Base-by-base conservation (phyloP, 2,113 vertebrate genomes). In the Paralichthys olivaceus region DNA sequence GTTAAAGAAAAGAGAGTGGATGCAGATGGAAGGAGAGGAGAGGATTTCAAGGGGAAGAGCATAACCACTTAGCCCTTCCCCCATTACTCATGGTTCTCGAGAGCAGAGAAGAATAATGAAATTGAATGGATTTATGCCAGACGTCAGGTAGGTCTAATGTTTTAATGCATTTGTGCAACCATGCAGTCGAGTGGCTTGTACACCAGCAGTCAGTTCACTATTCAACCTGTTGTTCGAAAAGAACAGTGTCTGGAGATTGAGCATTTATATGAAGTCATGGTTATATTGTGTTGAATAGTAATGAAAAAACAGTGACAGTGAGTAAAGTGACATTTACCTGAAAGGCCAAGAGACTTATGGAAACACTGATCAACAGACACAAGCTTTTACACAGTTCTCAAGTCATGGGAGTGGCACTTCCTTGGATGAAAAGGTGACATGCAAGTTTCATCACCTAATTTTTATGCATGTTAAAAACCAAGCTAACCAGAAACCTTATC, bases 21-120 rank as follows among this genome's bases (percentile, higher is more conserved):
- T 71, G 17, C 1, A 15, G 58, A 56, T 13, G 53, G 51, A 26
- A 32, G 51, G 47, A 53, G 60, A 58, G 29, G 58, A 47, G 74
- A 71, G 25, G 19, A 20, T 65, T n/a, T 69, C 5, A 15, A 34
- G 26, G 51, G 45, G 29, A 54, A 57, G 45, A 79, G 71, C n/a
- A 28, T 4, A 43, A 19, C n/a, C 68, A 64, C 72, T 56, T 69
- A 64, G 69, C 76, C 81, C 79, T 79, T 75, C 79, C 83, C 68
- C 75, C 65, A 37, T 43, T n/a, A 29, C 37, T 61, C 45, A 37
- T 64, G 45, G 9, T 67, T 29, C 8, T 77, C 3, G 79, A 79
- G 61, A 72, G 69, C 57, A 67, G 69, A 55, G 72, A 29, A 62
- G 55, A 80, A 80, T 84, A 89, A 91, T 90, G 76, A 72, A 65